Base-by-base conservation (phyloP, 1,140 invertebrate species). In the Drosophila ogumai region DNA sequence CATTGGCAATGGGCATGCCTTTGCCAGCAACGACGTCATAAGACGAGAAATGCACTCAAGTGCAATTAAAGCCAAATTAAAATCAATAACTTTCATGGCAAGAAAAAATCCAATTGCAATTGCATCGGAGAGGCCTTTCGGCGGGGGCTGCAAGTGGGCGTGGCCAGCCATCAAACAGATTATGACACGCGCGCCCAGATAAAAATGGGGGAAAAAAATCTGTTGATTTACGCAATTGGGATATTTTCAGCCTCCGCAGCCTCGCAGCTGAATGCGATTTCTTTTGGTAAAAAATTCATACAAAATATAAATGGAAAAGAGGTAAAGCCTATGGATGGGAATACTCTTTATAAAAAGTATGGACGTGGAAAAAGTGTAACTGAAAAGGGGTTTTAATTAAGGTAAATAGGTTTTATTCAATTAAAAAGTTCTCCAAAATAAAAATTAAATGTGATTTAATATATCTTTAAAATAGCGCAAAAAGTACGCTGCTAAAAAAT, bases 61-160 rank as follows among this genome's bases (percentile, higher is more conserved):
- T 84, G 85, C 84, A 87, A 88, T 87, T 87, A 88, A 88, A 84
- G 55, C 80, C 84, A 81, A 84, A 81, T 87, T 87, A 88, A 87
- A 87, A 88, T 87, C 84, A 87, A 87, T 87, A 88, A 87, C 68
- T 87, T 87, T 79, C 60, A 74, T 84, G 65, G 54, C 52, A 38
- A 54, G 34, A 68, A 78, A 64, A 61, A 61, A 64, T 63, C 2
- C 43, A 61, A 71, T 34, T 54, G 64, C 58, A 41, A 38, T 15
- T 15, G 2, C 12, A 28, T 28, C 25, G 0, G 5, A 38, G 58
- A 17, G 13, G 36, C 58, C 32, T 40, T 40, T 32, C 13, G 34
- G 25, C 25, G 47, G 32, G 44, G 31, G 58, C 17, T 19, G 25
- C 36, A 17, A 59, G 28, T 10, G 43, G 32, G 69, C 34, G 36